Evolutionary conservation across 2,113 vertebrate genomes (phyloP).

Genomic region (Centropristis striata): DNA sequence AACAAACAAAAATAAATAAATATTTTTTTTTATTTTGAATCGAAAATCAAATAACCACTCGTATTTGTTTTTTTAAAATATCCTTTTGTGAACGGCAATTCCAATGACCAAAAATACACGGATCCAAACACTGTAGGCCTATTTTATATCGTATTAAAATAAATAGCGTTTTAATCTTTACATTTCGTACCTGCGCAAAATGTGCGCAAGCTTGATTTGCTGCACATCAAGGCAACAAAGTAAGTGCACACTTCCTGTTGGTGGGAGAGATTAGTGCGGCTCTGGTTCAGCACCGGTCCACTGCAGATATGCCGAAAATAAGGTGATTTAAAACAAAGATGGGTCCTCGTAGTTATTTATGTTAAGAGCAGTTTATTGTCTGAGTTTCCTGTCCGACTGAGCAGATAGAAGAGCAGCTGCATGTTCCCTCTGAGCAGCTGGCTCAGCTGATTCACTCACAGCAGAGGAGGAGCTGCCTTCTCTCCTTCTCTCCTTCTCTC

Average conservation of each 20-base stretch:
- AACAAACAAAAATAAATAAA: too few relatives aligned
- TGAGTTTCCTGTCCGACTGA: too few relatives aligned
- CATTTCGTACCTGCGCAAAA: slow-evolving; percentile 61
- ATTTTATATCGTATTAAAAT: too few relatives aligned
- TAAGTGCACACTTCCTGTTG: slow-evolving; percentile 37
- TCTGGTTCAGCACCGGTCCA: not conserved
- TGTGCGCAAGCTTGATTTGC: slow-evolving; percentile 53
- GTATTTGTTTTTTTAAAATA: too few relatives aligned
- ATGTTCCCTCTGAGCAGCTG: slow-evolving; percentile 21
- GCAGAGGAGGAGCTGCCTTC: not conserved
- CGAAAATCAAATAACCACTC: too few relatives aligned
- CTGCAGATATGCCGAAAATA: not conserved
- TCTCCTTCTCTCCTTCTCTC: too few relatives aligned
- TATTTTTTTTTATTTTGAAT: too few relatives aligned
- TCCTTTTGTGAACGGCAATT: too few relatives aligned
- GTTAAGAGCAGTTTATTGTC: not conserved
- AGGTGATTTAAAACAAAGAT: not conserved
- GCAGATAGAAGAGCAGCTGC: slow-evolving; percentile 14
- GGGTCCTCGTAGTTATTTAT: not conserved
- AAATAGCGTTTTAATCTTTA: too few relatives aligned
- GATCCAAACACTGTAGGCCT: too few relatives aligned
- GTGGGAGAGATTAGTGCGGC: slow-evolving; percentile 15
- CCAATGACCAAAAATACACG: too few relatives aligned
- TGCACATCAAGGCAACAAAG: not conserved
- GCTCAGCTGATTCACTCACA: not conserved